A percentile compares a stretch with the other conserved stretches of the same genome.
These are phyloP conservation scores for Manis crassicaudata DNA, from an alignment of 2,797 vertebrate species.

Conservation along the genomic window DNA sequence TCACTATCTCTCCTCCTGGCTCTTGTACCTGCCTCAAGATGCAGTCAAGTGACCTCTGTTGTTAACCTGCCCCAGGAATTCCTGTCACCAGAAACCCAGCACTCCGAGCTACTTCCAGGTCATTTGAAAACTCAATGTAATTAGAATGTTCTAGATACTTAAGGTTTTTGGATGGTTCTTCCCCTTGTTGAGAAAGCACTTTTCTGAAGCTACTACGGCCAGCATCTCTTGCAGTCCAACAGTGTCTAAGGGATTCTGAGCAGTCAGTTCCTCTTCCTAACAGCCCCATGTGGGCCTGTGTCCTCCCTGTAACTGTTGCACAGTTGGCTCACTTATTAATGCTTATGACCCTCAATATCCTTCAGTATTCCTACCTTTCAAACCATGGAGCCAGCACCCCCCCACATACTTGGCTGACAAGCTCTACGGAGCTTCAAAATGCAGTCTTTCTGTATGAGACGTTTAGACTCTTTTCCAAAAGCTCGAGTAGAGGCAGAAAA, in stretches of 20 bases:
- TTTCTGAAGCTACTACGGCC: not conserved
- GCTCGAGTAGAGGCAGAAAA: not conserved
- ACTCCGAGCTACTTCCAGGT: not conserved
- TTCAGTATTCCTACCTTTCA: not conserved
- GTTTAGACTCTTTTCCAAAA: not conserved
- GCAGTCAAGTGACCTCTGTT: not conserved
- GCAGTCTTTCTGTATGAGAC: not conserved
- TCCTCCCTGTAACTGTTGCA: too few species aligned
- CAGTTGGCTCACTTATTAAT: not conserved
- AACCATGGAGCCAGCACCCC: not conserved
- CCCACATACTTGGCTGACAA: not conserved
- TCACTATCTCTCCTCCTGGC: not conserved
- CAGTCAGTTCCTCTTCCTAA: not conserved
- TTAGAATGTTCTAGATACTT: slow-evolving; percentile 49
- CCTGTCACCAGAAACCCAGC: not conserved
- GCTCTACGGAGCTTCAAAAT: not conserved
- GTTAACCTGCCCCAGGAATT: not conserved
- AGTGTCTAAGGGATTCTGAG: not conserved
- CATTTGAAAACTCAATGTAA: slow-evolving; percentile 3
- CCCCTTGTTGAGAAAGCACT: not conserved
- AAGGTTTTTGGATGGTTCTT: slow-evolving; percentile 2
- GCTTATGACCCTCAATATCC: not conserved
- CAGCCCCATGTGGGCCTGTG: not conserved
- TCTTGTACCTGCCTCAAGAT: not conserved
- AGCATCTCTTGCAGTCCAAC: not conserved